phyloP scores from a whole-genome alignment of 2,113 vertebrate genomes.

The Chaenocephalus aceratus region DNA sequence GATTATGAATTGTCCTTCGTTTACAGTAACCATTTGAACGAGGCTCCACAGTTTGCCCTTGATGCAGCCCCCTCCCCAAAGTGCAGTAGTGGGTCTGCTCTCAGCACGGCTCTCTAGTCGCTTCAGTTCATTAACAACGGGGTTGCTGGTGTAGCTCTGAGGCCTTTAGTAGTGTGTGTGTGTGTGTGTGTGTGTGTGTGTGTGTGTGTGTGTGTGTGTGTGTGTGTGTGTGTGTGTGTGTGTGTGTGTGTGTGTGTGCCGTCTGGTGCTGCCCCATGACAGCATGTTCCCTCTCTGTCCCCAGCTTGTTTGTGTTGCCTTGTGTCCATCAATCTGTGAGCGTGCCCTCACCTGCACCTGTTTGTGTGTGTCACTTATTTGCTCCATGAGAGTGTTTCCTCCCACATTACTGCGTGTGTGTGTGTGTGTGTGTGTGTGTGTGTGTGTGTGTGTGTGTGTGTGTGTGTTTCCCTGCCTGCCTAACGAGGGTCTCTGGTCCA shows the following conservation, averaged over 20 bases:
- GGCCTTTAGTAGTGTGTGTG: slow-evolving; percentile 29
- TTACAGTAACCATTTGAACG: slow-evolving; percentile 40
- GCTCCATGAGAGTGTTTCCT: slow-evolving; percentile 5
- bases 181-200: slow-evolving; percentile 5
- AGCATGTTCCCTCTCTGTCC: slow-evolving; percentile 75
- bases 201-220: slow-evolving; percentile 35
- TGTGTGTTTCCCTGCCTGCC: slow-evolving; percentile 33
- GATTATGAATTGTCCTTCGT: neutral
- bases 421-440: slow-evolving; percentile 21
- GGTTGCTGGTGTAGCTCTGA: slow-evolving; percentile 44
- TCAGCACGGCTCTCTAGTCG: slow-evolving; percentile 40
- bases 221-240: slow-evolving; percentile 22
- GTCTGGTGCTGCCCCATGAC: slow-evolving; percentile 78
- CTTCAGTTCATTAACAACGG: slow-evolving; percentile 60
- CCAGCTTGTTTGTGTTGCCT: slow-evolving; percentile 66
- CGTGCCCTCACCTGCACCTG: slow-evolving; percentile 72
- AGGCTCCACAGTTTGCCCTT: slow-evolving; percentile 63
- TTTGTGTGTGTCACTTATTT: slow-evolving; percentile 38
- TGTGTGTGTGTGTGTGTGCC: slow-evolving; percentile 21
- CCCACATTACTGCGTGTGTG: slow-evolving; percentile 21
- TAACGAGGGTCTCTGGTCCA: slow-evolving; percentile 84
- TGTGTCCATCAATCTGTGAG: slow-evolving; percentile 63
- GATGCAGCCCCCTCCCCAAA: slow-evolving; percentile 57
- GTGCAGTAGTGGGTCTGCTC: slow-evolving; percentile 54
- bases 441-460: slow-evolving; percentile 31